Base-by-base conservation (phyloP, 2,113 vertebrate genomes). In the Progne subis region DNA sequence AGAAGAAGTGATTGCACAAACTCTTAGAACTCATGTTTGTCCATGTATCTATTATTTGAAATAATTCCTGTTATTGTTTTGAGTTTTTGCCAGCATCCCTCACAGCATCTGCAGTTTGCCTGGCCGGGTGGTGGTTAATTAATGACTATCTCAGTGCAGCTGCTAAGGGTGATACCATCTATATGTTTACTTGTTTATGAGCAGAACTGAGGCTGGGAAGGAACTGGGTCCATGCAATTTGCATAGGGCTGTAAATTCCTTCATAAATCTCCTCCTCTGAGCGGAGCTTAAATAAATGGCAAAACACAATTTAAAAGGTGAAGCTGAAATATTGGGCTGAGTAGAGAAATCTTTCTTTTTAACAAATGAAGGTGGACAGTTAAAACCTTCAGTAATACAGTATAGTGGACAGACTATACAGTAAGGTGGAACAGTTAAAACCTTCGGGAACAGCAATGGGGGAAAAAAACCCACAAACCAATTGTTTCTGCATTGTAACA, bases 401-500 rank as follows among this genome's bases (percentile, higher is more conserved):
- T 25, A 50, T 25, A 50, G 49, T 50, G 49, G 49, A 50, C 49
- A 50, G 49, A 11, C 8, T 31, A 6, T 41, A 9, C 0, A 1
- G 19, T 63, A 53, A 79, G 86, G 21, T 31, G 31, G 26, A 47
- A 47, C 15, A 84, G 84, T 87, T 81, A 78, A 94, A 86, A 65
- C 11, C 10, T 63, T 53, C 20, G 37, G 31, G 29, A 76, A 29
- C 50, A 46, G 89, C 37, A 80, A 39, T 16, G 18, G 41, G n/a
- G 43, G 7, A 3, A 26, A 41, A 39, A 60, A 47, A 69, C 4
- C 2, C 84, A 63, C 52, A 53, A 82, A 81, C 25, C 44, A 77
- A n/a, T 64, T 70, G 44, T 70, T 96, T 87, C 91, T 92, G 55
- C 23, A 10, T 78, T 92, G 84, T 78, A 86, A 86, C 74, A 68